Base-by-base conservation (phyloP, 2,113 vertebrate genomes). In the Xiphophorus hellerii region DNA sequence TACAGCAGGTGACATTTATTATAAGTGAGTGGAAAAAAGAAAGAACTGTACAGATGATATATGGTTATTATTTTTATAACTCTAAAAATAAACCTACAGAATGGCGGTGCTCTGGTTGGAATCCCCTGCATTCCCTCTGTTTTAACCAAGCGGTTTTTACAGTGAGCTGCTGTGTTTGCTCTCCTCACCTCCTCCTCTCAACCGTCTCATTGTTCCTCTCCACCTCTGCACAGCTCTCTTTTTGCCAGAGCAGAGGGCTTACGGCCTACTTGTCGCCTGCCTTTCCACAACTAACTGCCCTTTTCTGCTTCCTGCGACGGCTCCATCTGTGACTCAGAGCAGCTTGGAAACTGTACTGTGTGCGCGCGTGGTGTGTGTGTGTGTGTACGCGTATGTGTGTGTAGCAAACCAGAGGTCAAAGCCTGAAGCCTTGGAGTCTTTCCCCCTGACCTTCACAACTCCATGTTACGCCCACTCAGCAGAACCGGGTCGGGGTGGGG, bases 261-360 rank as follows among this genome's bases (percentile, higher is more conserved):
- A 80, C 88, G 74, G 61, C 73, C 85, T 33, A 69, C 83, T 74
- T 22, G 82, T 65, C 78, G 77, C 76, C 81, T 84, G 79, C 88
- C 75, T n/a, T 71, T 80, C 81, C 81, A 35, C 74, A 39, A 72
- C 69, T 28, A 81, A 1, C 62, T 69, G 58, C 68, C 79, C 77
- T 74, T 37, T 83, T 81, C 54, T 11, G 76, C 68, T 79, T 65
- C 71, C 83, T 39, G 33, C 72, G 83, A 64, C 25, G 44, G 78
- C 83, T 81, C 81, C 37, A 9, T 70, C 69, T 44, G 78, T 94
- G 94, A 94, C 85, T 94, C 94, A 94, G 74, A 78, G 77, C 70
- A 30, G 77, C 84, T 61, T 25, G 77, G 76, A 81, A 84, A 84
- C 69, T 86, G 68, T 27, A 28, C 37, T 6, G 3, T 20, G 67